Conservation (phyloP, 2,113 vertebrate species). For the Rhea pennata region DNA sequence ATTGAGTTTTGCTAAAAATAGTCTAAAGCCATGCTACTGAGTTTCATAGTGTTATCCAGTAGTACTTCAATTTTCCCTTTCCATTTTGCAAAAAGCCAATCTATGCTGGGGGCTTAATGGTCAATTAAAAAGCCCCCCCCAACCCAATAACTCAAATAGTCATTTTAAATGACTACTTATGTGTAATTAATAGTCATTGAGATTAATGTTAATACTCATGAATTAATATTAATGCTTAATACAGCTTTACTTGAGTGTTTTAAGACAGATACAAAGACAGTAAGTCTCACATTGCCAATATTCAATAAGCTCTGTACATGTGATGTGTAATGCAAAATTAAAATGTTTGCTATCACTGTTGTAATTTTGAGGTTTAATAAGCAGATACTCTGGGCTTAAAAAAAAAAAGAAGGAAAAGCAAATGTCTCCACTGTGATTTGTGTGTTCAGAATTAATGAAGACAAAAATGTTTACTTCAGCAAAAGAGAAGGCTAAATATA, state of each 20-base stretch:
- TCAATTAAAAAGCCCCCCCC: not conserved
- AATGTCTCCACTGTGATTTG: not conserved
- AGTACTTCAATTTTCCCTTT: not conserved
- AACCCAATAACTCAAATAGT: not conserved
- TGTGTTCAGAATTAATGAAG: conserved; percentile 28
- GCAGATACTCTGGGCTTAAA: not conserved
- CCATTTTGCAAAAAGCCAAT: not conserved
- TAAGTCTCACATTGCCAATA: conserved; percentile 33
- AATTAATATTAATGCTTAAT: not conserved
- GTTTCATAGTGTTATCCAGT: not conserved
- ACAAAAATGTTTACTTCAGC: conserved; percentile 37
- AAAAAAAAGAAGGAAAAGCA: not conserved
- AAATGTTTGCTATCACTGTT: conserved; percentile 7
- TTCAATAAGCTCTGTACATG: not conserved
- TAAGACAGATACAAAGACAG: conserved; percentile 20
- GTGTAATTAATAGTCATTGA: too few species aligned
- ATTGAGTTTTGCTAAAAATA: not conserved
- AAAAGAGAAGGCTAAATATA: conserved; percentile 46
- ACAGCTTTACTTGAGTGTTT: not conserved
- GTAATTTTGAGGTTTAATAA: conserved; percentile 44
- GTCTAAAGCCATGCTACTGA: not conserved
- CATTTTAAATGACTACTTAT: not conserved
- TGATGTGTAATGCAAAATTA: conserved; percentile 1
- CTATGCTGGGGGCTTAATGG: not conserved
- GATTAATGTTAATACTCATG: too few species aligned